phyloP scores from a whole-genome alignment of 2,797 vertebrate genomes.

The Fratercula arctica region DNA sequence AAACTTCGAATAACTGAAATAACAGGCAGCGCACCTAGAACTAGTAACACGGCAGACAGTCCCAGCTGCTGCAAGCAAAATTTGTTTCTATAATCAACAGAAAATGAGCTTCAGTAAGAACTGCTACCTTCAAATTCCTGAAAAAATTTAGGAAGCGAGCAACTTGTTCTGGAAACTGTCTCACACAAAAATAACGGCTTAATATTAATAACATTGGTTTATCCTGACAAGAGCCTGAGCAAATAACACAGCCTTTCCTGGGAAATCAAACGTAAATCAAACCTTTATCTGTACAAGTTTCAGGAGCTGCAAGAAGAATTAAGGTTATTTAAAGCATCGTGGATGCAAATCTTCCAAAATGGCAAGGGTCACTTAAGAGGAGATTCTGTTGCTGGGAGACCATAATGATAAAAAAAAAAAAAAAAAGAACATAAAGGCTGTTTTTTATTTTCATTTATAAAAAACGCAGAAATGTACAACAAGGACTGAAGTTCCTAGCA shows the following conservation, averaged over 20 bases:
- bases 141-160: background rate
- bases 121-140: background rate
- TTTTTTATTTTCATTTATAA: background rate
- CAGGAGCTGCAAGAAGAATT: background rate
- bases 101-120: background rate
- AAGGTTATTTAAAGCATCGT: background rate
- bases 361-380: background rate
- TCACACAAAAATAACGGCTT: background rate
- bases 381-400: background rate
- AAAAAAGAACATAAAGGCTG: background rate
- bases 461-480: background rate
- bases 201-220: background rate
- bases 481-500: background rate
- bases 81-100: background rate
- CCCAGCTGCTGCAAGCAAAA: background rate
- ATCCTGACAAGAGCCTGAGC: background rate
- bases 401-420: background rate
- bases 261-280: background rate
- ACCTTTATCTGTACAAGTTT: background rate
- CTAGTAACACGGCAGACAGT: too few species aligned
- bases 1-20: background rate
- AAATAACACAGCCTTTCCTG: background rate
- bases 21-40: background rate
- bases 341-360: background rate
- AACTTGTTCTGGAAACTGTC: background rate